Evolutionary conservation across 2,888 invertebrate genomes (phyloP), one percentile per base, ranked within the genome.

Genomic region (Malthinus flaveolus): DNA sequence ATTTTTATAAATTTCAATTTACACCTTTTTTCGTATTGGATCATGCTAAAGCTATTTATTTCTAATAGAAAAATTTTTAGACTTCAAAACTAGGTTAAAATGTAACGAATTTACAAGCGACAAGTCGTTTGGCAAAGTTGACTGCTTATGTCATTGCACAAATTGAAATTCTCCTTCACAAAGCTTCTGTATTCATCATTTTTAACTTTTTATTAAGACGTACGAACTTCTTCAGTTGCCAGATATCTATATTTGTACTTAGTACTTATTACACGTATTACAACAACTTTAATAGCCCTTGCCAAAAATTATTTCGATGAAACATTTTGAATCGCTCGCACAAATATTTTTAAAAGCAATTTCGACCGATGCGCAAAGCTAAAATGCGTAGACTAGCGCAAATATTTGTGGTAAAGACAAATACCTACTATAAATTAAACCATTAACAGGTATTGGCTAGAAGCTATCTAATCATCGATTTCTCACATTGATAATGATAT

Each of bases 1-100:
- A 49, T 46, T 10, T 42, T 37, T 49, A 15, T 3, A 37, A 56
- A 42, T 11, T 33, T 49, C 23, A 23, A 23, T 23, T 23, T 23
- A 23, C 23, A 23, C 23, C 23, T 23, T 23, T 23, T 23, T 23
- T 23, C 23, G 23, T 23, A 23, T 23, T 23, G 23, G 23, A 23
- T 23, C 23, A 5, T 23, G 23, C 23, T 23, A 23, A 23, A 23
- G 23, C 23, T 23, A 5, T 23, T 23, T 23, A 5, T 23, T 23
- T 9, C 32, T 42, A 32, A 7, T 32, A 37, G 12, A 15, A 8
- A n/a, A 49, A 56, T 49, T 56, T 56, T 49, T 11, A 48, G 52
- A 59, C 39, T 39, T 52, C 50, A 55, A 54, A 59, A 59, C 59
- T 59, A 47, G 59, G 59, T 59, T 59, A 59, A 59, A 59, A 46